Base-by-base conservation (phyloP, 2,797 vertebrate species). In the Columba guinea region DNA sequence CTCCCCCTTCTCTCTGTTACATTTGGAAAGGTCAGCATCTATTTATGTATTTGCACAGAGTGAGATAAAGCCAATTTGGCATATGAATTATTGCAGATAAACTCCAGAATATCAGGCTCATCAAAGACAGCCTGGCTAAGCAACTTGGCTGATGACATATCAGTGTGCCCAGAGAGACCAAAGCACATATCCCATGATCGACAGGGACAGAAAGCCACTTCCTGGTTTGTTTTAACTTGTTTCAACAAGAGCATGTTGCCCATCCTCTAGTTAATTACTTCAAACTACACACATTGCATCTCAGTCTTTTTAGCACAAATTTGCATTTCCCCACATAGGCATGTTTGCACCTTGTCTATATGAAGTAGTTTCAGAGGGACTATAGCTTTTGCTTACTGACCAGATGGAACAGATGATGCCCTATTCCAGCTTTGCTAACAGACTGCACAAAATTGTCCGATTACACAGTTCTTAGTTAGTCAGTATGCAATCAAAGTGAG, bases 21-120 rank as follows among this genome's bases (percentile, higher is more conserved):
- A 30, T 52, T 89, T 84, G 46, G 55, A 86, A 93, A 94, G 91
- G 84, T 82, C 90, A 92, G 13, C 27, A 7, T 51, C 84, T 83
- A 37, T 70, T 87, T 70, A 13, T 55, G 64, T 60, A 34, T 68
- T 74, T 84, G 34, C 44, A 39, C 10, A 3, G 22, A 35, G 37
- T 35, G 44, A 82, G 48, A 84, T 28, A 90, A 88, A 87, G 68
- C 44, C 46, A 17, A 4, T 76, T 35, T 70, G 70, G 55, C 62
- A 14, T 6, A 23, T 35, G 77, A 26, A 8, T 39, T 56, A 69
- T 18, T 64, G 49, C 60, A 75, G 32, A 78, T 4, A 76, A 90
- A 46, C 56, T n/a, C 23, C 55, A 77, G 60, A 49, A 64, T 58
- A 69, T 19, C 14, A 58, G 48, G 53, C 37, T 91, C 52, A 39